Base-by-base conservation (phyloP, 2,797 vertebrate genomes). In the Enteromius trimaculatus region DNA sequence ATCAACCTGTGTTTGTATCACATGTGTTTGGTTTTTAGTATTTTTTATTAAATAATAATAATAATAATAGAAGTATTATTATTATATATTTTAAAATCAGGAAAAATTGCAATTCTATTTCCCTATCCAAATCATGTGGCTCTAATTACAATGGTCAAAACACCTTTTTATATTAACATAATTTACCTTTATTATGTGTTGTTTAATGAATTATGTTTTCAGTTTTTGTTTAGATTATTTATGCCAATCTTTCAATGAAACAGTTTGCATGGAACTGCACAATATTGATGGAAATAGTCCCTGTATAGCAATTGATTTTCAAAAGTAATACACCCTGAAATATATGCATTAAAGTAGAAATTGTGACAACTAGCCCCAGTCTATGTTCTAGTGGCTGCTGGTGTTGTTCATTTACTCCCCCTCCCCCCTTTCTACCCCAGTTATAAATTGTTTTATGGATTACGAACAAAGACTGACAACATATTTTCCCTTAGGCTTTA, bases 361-460 rank as follows among this genome's bases (percentile, higher is more conserved):
- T 4, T 65, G 47, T 51, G 26, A 71, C 69, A 49, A 71, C 44
- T 11, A 17, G 26, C 8, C 69, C 39, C 68, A 44, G n/a, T 44
- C 11, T 0, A 19, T 51, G 23, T 53, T 69, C 6, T 10, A 49
- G 77, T 23, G 6, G 44, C n/a, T 47, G 11, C 37, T 44, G 60
- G 31, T 69, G 3, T 55, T 51, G 9, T 66, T 11, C 31, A 7
- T n/a, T 55, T 55, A 80, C 14, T n/a, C 6, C n/a, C 6, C 6
- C 0, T 6, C 26, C 21, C 3, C n/a, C 3, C 17, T 60, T 17
- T 71, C 17, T 8, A 6, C 14, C 29, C n/a, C 6, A 72, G 23
- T 21, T 64, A 60, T 64, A 60, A 81, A 62, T 66, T 51, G 44
- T 49, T 65, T 4, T 74, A 51, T 42, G 10, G n/a, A 82, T 76